Conservation (phyloP, 1,140 invertebrate species). For the Steinernema feltiae region DNA sequence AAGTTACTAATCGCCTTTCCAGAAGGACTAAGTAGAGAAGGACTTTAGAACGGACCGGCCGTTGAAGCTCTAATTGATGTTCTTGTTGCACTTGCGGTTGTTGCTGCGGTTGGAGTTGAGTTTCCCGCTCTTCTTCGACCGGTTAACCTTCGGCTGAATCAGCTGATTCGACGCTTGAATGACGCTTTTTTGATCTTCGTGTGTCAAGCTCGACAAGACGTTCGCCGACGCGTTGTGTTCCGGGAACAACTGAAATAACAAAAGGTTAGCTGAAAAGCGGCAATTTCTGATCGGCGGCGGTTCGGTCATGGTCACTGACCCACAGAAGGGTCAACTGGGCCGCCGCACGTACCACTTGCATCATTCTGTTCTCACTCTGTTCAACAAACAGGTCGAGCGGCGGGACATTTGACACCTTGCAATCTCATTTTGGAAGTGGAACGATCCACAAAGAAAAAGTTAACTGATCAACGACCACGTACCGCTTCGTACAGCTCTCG, state of each 20-base stretch:
- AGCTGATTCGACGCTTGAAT: not conserved
- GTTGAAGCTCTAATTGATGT: not conserved
- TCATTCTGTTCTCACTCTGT: too few species aligned
- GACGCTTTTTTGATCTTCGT: not conserved
- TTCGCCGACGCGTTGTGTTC: not conserved
- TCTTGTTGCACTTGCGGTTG: conserved; percentile 4
- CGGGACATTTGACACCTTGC: not conserved
- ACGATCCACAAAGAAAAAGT: not conserved
- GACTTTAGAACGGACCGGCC: not conserved
- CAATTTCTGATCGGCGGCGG: not conserved
- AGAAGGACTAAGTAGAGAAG: not conserved
- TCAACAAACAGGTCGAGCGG: not conserved
- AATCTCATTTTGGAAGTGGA: not conserved
- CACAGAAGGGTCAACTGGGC: not conserved
- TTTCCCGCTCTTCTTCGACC: conserved; percentile 8
- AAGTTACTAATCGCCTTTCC: conserved; percentile 8
- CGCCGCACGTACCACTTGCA: not conserved
- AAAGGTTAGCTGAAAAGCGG: not conserved
- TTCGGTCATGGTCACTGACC: not conserved
- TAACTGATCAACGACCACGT: not conserved
- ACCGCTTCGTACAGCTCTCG: not conserved
- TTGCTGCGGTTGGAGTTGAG: conserved; percentile 4
- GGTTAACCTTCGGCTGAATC: not conserved
- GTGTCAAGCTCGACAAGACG: not conserved
- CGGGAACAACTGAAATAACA: not conserved